A percentile compares a stretch with the other conserved stretches of the same genome.
Evolutionary conservation across 2,888 invertebrate genomes (phyloP).

Genomic region (Limnephilus auricula): DNA sequence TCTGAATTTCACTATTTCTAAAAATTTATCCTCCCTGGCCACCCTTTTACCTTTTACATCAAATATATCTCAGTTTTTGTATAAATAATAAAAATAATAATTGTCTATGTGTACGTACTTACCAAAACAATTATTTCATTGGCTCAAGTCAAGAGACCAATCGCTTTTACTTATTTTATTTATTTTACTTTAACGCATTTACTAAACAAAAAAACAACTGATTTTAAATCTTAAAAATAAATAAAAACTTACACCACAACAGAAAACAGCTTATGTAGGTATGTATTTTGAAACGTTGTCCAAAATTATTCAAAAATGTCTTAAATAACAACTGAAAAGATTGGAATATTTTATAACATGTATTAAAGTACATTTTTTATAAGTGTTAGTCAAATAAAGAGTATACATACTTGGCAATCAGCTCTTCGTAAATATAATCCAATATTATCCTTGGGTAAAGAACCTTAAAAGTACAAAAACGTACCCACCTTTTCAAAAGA

Average conservation of each 20-base stretch:
- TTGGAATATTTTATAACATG: too few relatives aligned
- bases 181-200: neutral
- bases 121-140: neutral
- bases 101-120: neutral
- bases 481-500: conserved; percentile 11
- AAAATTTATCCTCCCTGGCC: neutral
- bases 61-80: neutral
- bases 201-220: neutral
- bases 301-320: neutral
- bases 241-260: neutral
- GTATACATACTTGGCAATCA: neutral
- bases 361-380: neutral
- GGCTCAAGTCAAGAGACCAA: neutral
- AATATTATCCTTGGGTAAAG: conserved; percentile 38
- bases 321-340: neutral
- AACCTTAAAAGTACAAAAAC: conserved; percentile 18
- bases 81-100: neutral
- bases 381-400: neutral
- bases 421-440: conserved; percentile 19
- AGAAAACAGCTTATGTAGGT: neutral
- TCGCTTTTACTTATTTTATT: too few relatives aligned
- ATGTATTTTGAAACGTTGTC: neutral
- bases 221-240: neutral
- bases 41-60: neutral
- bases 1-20: neutral